phyloP scores from a whole-genome alignment of 2,113 vertebrate genomes.

The Aphelocoma coerulescens region DNA sequence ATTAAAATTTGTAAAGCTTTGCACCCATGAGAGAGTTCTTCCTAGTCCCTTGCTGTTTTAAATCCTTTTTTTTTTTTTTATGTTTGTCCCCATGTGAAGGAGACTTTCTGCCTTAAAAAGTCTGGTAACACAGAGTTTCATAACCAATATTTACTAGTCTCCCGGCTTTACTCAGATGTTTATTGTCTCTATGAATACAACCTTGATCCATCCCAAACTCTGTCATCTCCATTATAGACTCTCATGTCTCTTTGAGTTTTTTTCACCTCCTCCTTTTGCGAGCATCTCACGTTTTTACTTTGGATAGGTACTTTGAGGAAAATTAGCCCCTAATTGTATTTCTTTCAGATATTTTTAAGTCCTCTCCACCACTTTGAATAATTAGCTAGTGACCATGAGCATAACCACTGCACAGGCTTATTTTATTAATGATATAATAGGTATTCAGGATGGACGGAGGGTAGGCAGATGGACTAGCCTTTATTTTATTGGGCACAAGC shows the following conservation, averaged over 20 bases:
- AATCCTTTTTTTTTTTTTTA: not conserved
- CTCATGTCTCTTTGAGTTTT: not conserved
- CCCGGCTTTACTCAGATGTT: not conserved
- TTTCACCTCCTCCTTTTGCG: not conserved
- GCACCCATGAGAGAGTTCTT: not conserved
- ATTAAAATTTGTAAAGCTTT: not conserved
- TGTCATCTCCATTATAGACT: not conserved
- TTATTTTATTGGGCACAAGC: not conserved
- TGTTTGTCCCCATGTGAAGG: not conserved
- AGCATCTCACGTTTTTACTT: not conserved
- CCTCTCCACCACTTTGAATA: not conserved
- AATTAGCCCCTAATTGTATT: not conserved
- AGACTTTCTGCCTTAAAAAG: not conserved
- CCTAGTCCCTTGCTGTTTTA: not conserved
- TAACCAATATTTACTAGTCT: not conserved
- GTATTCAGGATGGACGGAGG: not conserved
- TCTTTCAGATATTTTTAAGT: not conserved
- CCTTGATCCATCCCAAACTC: not conserved
- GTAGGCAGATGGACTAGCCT: not conserved
- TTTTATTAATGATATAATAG: not conserved
- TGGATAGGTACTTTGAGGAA: not conserved
- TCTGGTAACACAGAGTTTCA: not conserved
- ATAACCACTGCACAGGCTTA: not conserved
- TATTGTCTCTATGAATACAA: not conserved
- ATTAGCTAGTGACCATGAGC: not conserved